Evolutionary conservation across 2,797 vertebrate genomes (phyloP), one percentile per base, ranked within the genome.

Genomic region (Halcyon chelicuti): DNA sequence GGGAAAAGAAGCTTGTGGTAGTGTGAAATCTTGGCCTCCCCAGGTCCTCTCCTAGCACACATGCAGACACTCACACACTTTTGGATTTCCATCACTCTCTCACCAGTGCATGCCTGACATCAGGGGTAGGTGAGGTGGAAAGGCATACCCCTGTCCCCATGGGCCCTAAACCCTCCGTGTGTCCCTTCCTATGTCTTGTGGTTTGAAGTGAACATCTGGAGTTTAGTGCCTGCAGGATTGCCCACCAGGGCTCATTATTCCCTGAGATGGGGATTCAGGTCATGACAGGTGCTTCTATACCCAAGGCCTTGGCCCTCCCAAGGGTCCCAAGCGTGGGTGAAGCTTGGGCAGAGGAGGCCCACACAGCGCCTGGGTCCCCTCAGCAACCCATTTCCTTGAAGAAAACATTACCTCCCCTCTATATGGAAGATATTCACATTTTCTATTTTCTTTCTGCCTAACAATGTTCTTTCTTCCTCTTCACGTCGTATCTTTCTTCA

Each of bases 91-190:
- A 2, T 63, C 61, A 76, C 84, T 83, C 74, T 95, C 73, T 81
- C 95, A 71, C 86, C 88, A 83, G 65, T 97, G 97, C 97, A 97
- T 97, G 97, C 95, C 93, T 96, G 94, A 80, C 62, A 14, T 14
- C 0, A 3, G 95, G 93, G 86, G 78, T 87, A 77, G 93, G 94
- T 46, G n/a, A 88, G 94, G 91, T 57, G 72, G 88, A 86, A 95
- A 95, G 91, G 79, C 9, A 0, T 91, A 77, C 88, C 93, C 96
- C 96, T 95, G 94, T 97, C 94, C 96, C 85, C 0, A 8, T 70
- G 82, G 91, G 93, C 92, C 92, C 94, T 62, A 42, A 85, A 73
- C 92, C 90, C 93, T 94, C 91, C 28, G 44, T 95, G 94, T 95
- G 90, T 94, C 88, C 84, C 82, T 77, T 86, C 86, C 89, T 57